Evolutionary conservation across 2,113 vertebrate genomes (phyloP).

Genomic region (Petromus typicus): DNA sequence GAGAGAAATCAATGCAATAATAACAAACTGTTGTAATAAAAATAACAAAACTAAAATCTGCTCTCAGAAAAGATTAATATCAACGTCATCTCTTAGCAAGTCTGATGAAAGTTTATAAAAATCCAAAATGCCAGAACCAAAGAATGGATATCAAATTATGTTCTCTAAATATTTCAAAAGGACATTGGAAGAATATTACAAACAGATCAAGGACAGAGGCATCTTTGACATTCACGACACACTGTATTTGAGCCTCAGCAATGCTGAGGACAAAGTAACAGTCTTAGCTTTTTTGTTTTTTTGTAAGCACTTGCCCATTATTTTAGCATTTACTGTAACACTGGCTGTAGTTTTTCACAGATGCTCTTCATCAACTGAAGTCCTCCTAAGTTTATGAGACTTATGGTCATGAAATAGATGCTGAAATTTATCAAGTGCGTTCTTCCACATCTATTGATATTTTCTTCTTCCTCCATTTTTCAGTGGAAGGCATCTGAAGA

Average conservation of each 20-base stretch:
- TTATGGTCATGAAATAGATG: neutral
- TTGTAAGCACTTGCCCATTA: neutral
- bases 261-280: neutral
- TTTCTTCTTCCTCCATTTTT: neutral
- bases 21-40: neutral
- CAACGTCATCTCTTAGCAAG: neutral
- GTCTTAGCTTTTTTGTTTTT: neutral
- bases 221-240: neutral
- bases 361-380: neutral
- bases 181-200: neutral
- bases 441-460: neutral
- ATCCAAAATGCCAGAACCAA: neutral
- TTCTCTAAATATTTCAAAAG: neutral
- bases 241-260: neutral
- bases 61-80: neutral
- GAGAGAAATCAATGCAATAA: neutral
- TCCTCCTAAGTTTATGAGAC: neutral
- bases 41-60: neutral
- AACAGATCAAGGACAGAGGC: neutral
- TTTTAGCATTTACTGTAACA: neutral
- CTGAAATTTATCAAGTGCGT: neutral
- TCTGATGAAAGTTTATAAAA: neutral
- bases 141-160: neutral
- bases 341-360: neutral
- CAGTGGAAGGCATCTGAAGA: too few relatives aligned